Percentiles rank a stretch among this genome's conserved stretches.
These are phyloP conservation scores for Bombyx mori DNA, from an alignment of 1,140 invertebrate species.

Conservation along the genomic window DNA sequence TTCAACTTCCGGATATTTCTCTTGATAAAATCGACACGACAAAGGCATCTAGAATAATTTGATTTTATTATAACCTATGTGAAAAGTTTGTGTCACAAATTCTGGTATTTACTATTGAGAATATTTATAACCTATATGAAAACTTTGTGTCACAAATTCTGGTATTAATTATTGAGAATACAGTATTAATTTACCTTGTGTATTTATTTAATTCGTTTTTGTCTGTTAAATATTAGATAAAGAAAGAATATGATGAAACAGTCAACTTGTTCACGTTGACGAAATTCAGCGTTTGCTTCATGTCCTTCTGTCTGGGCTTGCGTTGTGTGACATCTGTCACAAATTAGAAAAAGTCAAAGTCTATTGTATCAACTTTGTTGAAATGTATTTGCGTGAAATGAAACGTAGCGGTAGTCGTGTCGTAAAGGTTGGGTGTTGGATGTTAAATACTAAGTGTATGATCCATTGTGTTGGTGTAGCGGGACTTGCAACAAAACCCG, in stretches of 20 bases:
- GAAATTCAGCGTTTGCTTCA: neutral
- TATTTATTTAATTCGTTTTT: constrained; percentile 7
- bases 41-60: constrained; percentile 84
- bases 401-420: neutral
- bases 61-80: constrained; percentile 20
- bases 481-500: no score
- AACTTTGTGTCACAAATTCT: neutral
- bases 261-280: constrained; percentile 49
- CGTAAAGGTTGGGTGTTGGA: no score
- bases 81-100: neutral
- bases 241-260: constrained; percentile 39
- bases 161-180: neutral
- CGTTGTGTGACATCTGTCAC: no score
- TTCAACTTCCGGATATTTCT: constrained; percentile 98
- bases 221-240: constrained; percentile 11
- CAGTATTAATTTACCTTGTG: constrained; percentile 17
- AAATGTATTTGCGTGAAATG: neutral
- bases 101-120: no score
- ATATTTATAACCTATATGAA: constrained; percentile 22
- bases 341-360: no score
- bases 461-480: no score
- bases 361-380: neutral
- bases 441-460: no score
- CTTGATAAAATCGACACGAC: constrained; percentile 97
- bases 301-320: no score